Conservation (phyloP, 2,888 invertebrate genomes). For the Scrobipalpa costella region DNA sequence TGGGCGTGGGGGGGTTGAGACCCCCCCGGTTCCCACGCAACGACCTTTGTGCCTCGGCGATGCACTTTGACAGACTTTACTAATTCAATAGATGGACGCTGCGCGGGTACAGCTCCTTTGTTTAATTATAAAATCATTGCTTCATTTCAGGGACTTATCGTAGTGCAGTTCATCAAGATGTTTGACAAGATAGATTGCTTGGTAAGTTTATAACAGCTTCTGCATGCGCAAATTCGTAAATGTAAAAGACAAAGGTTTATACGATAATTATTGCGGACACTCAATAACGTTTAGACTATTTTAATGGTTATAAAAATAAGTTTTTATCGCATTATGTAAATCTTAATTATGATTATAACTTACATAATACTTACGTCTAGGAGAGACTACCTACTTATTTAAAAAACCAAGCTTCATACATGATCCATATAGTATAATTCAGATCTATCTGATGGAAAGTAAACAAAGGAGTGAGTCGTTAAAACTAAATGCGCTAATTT, state of each 20-base stretch:
- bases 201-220: background rate
- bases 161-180: background rate
- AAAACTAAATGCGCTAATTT: background rate
- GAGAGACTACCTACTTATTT: no score
- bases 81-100: slow-evolving; percentile 79
- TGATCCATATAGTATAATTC: no score
- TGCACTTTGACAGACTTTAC: slow-evolving; percentile 81
- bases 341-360: no score
- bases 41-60: slow-evolving; percentile 79
- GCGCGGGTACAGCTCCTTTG: slow-evolving; percentile 59
- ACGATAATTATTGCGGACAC: no score
- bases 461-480: background rate
- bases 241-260: background rate
- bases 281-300: no score
- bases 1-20: slow-evolving; percentile 44
- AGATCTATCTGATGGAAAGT: background rate
- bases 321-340: no score
- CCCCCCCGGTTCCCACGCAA: slow-evolving; percentile 75
- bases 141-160: slow-evolving; percentile 10
- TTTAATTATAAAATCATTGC: slow-evolving; percentile 50
- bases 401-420: no score
- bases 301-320: no score
- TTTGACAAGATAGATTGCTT: background rate
- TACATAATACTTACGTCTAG: no score
- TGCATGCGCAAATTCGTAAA: background rate